Evolutionary conservation across 2,797 vertebrate species (phyloP), one percentile per base, ranked within the genome.

Genomic region (Naso thynnoides): DNA sequence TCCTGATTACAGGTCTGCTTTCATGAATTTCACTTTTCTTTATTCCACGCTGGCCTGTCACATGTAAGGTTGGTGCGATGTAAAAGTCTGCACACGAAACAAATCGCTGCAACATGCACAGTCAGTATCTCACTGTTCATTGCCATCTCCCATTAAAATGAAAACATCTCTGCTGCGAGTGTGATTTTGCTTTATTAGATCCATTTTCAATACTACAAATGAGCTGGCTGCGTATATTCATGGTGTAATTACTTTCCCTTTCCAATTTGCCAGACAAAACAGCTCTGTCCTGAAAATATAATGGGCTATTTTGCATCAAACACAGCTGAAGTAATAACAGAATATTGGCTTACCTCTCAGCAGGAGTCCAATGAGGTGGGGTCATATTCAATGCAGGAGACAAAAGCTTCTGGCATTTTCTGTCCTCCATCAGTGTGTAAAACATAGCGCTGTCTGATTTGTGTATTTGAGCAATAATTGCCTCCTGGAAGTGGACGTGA

Each of bases 271-370:
- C 71, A 79, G 74, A 91, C 79, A 86, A 68, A 86, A 76, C 79
- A 71, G 72, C 81, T 79, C 65, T 48, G 67, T 73, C 56, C 78
- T 72, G 73, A 69, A 88, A 83, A 82, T 61, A 79, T 79, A 89
- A 89, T 83, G 71, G 80, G 67, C 70, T 78, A 29, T 79, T 91
- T 88, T 87, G 76, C 88, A 81, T 86, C 79, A 79, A 86, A 61
- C 65, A 55, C 62, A 67, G 66, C 81, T 85, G 68, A 86, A 83
- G 81, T 79, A 89, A 89, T 91, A 89, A 90, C 69, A 76, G 84
- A 83, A 91, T 84, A 89, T 89, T 88, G 86, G 85, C 85, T 86
- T 67, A 73, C 64, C 79, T 76, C 88, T 85, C 85, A 73, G 79
- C 84, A 29, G 77, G 85, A 70, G 66, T 42, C 65, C 21, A 42